Evolutionary conservation across 2,113 vertebrate genomes (phyloP), one percentile per base, ranked within the genome.

Genomic region (Oryzias curvinotus): DNA sequence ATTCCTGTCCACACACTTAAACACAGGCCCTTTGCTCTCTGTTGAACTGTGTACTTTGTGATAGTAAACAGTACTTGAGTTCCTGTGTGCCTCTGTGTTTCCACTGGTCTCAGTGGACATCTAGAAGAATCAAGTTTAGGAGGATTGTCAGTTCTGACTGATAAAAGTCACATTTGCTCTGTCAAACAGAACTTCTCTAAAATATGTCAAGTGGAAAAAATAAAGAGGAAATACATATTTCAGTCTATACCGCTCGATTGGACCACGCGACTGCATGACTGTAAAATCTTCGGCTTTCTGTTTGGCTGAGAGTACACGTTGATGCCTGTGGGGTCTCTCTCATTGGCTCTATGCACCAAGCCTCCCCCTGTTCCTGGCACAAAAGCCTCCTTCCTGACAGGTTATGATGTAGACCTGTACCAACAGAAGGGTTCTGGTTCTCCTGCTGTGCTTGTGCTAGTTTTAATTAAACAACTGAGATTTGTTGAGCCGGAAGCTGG

Each of bases 71-170:
- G 68, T 71, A 75, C 51, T 67, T 68, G 74, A 45, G 69, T 66
- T 77, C 73, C 71, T 68, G 74, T 63, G 73, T 66, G 75, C 63
- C 70, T 57, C 28, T 66, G 64, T 62, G 55, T 51, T 7, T 75
- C 71, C 54, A 65, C 36, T 48, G 49, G 50, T 83, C 76, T 75
- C 73, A 47, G 21, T 70, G 57, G 77, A 76, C 71, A 74, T 49
- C 57, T 36, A 69, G 57, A 75, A 82, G 71, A 69, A 70, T 78
- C 62, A 77, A 87, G 75, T 77, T 78, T 67, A 60, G 66, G 75
- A 65, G 69, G 81, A 80, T 71, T 56, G 78, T 78, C 72, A 73
- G 70, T 52, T 71, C 76, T 84, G 71, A 47, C 42, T 62, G 46
- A 69, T 46, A 60, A 62, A 14, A 25, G 13, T 57, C 48, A 54